Evolutionary conservation across 2,888 invertebrate genomes (phyloP).

Genomic region (Catocala sponsa): DNA sequence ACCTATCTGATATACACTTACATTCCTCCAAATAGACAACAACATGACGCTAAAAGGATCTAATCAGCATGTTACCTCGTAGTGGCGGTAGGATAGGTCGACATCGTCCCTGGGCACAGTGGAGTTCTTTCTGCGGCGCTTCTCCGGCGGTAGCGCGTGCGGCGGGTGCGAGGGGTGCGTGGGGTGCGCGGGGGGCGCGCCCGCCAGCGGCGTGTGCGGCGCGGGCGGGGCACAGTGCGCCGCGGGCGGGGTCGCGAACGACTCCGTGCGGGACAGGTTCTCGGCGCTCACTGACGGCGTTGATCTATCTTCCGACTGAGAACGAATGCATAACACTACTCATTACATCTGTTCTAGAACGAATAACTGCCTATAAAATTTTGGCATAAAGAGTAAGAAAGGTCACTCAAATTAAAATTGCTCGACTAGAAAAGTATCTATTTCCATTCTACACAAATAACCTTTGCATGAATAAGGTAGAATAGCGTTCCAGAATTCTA

Average conservation of each 20-base stretch:
- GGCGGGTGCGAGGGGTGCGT: constrained; percentile 57
- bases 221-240: constrained; percentile 75
- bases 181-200: constrained; percentile 58
- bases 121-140: constrained; percentile 83
- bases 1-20: no score
- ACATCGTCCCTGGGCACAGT: constrained; percentile 75
- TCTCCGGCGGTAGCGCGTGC: constrained; percentile 69
- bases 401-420: no score
- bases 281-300: constrained; percentile 84
- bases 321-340: constrained; percentile 10
- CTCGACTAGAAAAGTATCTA: no score
- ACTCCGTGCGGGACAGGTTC: constrained; percentile 80
- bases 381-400: no score
- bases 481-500: no score
- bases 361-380: no score
- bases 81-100: constrained; percentile 77
- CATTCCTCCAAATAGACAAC: no score
- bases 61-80: constrained; percentile 65
- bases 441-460: no score
- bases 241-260: constrained; percentile 79
- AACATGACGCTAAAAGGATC: no score
- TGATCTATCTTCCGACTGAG: constrained; percentile 81
- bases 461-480: no score
- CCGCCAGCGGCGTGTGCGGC: constrained; percentile 68
- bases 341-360: background rate